Conservation (phyloP, 2,113 vertebrate species). For the Nycticorax nycticorax region DNA sequence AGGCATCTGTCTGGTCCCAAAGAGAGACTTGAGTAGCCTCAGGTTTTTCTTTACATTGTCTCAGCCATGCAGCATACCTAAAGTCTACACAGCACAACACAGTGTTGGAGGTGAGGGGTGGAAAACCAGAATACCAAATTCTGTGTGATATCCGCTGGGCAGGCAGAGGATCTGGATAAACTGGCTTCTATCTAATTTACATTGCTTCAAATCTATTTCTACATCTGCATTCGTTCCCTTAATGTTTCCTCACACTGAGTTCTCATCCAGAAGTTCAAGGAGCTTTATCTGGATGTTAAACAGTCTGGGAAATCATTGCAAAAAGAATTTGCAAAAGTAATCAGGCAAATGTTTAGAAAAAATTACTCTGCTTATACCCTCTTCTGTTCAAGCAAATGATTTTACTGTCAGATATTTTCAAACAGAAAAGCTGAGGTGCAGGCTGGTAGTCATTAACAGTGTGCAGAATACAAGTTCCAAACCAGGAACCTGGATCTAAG, state of each 20-base stretch:
- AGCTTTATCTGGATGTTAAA: background rate
- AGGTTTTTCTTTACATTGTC: background rate
- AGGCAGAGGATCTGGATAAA: background rate
- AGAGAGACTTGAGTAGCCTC: background rate
- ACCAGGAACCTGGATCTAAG: background rate
- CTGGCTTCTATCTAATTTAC: background rate
- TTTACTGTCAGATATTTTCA: background rate
- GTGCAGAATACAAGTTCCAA: background rate
- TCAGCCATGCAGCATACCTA: background rate
- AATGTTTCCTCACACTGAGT: background rate
- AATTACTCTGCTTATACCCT: background rate
- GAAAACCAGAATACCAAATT: background rate
- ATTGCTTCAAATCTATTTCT: background rate
- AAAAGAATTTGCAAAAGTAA: conserved; percentile 33
- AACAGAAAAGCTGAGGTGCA: background rate
- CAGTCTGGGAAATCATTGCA: background rate
- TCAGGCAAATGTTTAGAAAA: background rate
- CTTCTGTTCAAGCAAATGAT: background rate
- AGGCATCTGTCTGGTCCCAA: background rate
- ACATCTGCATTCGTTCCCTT: background rate
- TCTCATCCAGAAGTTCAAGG: background rate
- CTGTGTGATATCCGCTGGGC: background rate
- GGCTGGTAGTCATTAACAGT: background rate
- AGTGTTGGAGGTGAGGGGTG: background rate
- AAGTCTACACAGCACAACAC: background rate